Evolutionary conservation across 2,113 vertebrate species (phyloP).

Genomic region (Pithys albifrons): DNA sequence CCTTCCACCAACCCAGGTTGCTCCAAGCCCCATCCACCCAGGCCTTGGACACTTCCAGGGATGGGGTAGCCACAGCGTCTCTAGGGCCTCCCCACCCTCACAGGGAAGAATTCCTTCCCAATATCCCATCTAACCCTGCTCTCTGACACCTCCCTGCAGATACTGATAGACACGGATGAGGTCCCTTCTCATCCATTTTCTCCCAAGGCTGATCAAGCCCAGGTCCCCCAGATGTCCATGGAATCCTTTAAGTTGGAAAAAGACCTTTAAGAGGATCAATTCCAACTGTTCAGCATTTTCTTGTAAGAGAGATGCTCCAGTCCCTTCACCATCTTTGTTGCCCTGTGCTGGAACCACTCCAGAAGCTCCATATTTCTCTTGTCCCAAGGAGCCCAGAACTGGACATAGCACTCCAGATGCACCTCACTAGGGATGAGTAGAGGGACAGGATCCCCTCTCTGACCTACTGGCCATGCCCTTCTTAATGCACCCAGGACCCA

Average conservation of each 20-base stretch:
- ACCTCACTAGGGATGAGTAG: neutral
- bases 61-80: neutral
- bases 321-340: neutral
- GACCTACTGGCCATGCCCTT: neutral
- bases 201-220: neutral
- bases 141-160: neutral
- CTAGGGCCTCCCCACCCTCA: neutral
- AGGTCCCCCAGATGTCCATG: neutral
- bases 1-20: neutral
- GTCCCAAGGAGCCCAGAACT: neutral
- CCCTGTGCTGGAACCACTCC: neutral
- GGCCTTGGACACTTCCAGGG: neutral
- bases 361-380: neutral
- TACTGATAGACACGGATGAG: neutral
- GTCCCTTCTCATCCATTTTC: neutral
- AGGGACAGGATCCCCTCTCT: neutral
- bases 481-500: neutral
- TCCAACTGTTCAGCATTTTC: neutral
- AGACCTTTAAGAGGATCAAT: neutral
- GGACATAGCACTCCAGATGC: neutral
- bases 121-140: neutral
- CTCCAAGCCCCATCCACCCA: neutral
- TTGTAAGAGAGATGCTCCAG: neutral
- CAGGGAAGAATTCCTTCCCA: neutral
- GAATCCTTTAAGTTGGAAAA: neutral